Conservation (phyloP, 2,797 vertebrate species). For the Cheirogaleus major region DNA sequence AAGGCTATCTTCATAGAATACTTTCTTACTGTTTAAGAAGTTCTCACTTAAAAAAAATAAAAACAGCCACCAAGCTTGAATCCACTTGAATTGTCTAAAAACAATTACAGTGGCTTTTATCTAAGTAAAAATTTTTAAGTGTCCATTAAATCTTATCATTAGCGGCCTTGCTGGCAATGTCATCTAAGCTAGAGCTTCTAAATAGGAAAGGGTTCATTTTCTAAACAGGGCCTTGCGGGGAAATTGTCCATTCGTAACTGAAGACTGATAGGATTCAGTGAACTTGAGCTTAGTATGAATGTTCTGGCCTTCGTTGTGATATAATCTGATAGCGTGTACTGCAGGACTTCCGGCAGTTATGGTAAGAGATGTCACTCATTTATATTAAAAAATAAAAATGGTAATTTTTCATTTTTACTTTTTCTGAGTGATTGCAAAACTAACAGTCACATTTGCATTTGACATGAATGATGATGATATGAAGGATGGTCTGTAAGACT, state of each 20-base stretch:
- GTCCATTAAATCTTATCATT: conserved; percentile 68
- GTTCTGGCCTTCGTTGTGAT: conserved; percentile 53
- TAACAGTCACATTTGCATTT: conserved; percentile 53
- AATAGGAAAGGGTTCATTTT: conserved; percentile 69
- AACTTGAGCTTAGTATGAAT: conserved; percentile 64
- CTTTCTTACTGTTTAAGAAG: conserved; percentile 47
- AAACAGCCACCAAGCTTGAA: conserved; percentile 10
- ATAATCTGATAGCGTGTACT: conserved; percentile 44
- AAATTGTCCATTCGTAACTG: conserved; percentile 67
- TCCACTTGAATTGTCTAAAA: conserved; percentile 60
- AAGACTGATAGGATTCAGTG: conserved; percentile 70
- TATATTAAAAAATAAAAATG: conserved; percentile 71
- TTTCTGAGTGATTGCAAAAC: conserved; percentile 45
- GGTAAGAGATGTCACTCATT: conserved; percentile 55
- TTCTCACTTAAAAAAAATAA: background rate
- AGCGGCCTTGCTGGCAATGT: conserved; percentile 46
- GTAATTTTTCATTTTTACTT: conserved; percentile 48
- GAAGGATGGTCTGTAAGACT: conserved; percentile 3
- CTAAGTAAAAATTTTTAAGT: conserved; percentile 56
- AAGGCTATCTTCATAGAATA: background rate
- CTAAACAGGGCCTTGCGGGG: conserved; percentile 54
- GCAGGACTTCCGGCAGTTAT: background rate
- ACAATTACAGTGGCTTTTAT: conserved; percentile 59
- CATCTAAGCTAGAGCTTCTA: conserved; percentile 42
- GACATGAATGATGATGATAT: conserved; percentile 7